These are phyloP conservation scores for Drosophila lacertosa DNA, from an alignment of 1,140 invertebrate genomes.

Conservation along the genomic window DNA sequence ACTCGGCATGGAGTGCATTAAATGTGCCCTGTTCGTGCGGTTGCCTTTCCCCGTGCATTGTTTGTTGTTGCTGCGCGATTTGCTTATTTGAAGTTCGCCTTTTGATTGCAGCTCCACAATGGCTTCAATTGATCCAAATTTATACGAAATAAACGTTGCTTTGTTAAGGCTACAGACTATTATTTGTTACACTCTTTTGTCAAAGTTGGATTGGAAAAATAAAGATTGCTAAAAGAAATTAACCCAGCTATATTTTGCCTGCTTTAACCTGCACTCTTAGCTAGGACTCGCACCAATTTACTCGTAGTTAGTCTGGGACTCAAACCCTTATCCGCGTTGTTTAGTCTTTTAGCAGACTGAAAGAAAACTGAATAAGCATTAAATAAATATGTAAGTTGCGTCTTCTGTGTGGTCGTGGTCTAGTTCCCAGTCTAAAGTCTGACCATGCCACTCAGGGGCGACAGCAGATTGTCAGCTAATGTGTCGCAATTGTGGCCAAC, in stretches of 20 bases:
- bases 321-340: no score
- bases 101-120: not conserved
- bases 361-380: no score
- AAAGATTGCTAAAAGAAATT: no score
- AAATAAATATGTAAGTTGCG: constrained; percentile 19
- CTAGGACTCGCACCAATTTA: no score
- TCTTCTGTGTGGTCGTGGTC: constrained; percentile 60
- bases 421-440: constrained; percentile 6
- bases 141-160: no score
- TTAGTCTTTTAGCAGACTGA: no score
- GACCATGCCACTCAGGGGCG: constrained; percentile 47
- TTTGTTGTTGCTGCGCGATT: constrained; percentile 53
- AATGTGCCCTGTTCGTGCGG: constrained; percentile 45
- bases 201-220: no score
- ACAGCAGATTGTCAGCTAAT: constrained; percentile 27
- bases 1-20: constrained; percentile 62
- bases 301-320: no score
- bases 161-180: no score
- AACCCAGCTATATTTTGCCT: no score
- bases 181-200: no score
- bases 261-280: no score
- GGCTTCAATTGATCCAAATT: not conserved
- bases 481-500: constrained; percentile 53
- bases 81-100: constrained; percentile 37
- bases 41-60: constrained; percentile 12